Evolutionary conservation across 2,113 vertebrate species (phyloP).

Genomic region (Choloepus hoffmanni): DNA sequence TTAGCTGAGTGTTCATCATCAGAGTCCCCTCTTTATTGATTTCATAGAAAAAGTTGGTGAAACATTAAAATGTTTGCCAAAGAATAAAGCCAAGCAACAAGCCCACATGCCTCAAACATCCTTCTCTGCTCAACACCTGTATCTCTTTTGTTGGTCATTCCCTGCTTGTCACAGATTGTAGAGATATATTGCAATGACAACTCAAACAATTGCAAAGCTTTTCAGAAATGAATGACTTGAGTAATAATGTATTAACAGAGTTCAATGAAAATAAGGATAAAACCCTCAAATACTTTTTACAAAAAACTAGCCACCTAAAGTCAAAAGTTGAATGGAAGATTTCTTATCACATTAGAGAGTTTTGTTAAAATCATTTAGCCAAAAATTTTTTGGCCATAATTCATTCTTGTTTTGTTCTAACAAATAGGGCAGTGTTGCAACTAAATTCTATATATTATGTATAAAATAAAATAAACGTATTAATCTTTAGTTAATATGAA

Average conservation of each 20-base stretch:
- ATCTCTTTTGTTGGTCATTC: neutral
- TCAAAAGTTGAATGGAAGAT: neutral
- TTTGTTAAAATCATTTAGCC: neutral
- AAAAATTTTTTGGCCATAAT: too few species aligned
- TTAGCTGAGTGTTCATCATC: neutral
- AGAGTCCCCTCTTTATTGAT: neutral
- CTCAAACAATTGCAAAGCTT: neutral
- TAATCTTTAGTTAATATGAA: too few species aligned
- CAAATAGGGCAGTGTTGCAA: too few species aligned
- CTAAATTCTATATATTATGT: too few species aligned
- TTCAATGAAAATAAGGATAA: neutral
- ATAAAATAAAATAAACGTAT: too few species aligned
- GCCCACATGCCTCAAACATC: neutral
- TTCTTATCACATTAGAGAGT: neutral
- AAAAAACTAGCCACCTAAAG: neutral
- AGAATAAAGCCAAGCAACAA: neutral
- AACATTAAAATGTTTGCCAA: slow-evolving; percentile 14
- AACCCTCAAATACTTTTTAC: neutral
- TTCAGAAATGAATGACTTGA: neutral
- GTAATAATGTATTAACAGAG: neutral
- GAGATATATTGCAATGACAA: neutral
- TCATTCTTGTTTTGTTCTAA: too few species aligned
- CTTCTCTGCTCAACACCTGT: neutral
- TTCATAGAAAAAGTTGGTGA: neutral
- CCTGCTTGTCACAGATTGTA: neutral